Percentiles rank a stretch among this genome's conserved stretches.
These are phyloP conservation scores for Lepus europaeus DNA, from an alignment of 2,113 vertebrate species.

Conservation along the genomic window DNA sequence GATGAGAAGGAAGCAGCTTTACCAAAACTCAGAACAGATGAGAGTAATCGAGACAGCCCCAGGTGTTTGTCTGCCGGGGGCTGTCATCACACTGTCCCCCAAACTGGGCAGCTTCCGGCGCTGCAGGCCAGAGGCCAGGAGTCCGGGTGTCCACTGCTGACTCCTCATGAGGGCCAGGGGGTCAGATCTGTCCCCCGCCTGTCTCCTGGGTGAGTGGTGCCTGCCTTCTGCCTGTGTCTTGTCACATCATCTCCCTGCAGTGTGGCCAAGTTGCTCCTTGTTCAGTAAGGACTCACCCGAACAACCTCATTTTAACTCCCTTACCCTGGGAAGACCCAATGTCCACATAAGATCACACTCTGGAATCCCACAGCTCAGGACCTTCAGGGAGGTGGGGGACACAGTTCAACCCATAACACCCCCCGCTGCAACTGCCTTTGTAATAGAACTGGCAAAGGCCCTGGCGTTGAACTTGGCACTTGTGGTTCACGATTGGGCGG, in stretches of 20 bases:
- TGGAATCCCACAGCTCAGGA: background rate
- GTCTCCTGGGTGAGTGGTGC: background rate
- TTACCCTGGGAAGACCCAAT: background rate
- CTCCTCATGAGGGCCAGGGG: background rate
- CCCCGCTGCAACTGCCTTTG: background rate
- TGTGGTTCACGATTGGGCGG: rapidly evolving
- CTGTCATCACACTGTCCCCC: rapidly evolving
- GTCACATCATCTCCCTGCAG: background rate
- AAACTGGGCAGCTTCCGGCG: background rate
- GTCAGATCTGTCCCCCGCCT: background rate
- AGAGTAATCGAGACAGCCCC: background rate
- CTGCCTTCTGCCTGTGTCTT: background rate
- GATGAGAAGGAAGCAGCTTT: background rate
- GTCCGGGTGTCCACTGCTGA: background rate
- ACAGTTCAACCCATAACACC: background rate
- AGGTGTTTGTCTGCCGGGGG: background rate
- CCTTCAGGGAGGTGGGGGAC: background rate
- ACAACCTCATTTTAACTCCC: background rate
- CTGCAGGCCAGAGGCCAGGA: background rate
- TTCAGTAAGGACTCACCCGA: background rate
- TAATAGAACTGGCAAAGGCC: background rate
- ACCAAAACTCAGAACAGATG: background rate
- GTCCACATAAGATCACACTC: background rate
- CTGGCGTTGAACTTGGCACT: background rate
- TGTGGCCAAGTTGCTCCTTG: background rate